Evolutionary conservation across 2,888 invertebrate genomes (phyloP).

Genomic region (Acrocera orbiculus): DNA sequence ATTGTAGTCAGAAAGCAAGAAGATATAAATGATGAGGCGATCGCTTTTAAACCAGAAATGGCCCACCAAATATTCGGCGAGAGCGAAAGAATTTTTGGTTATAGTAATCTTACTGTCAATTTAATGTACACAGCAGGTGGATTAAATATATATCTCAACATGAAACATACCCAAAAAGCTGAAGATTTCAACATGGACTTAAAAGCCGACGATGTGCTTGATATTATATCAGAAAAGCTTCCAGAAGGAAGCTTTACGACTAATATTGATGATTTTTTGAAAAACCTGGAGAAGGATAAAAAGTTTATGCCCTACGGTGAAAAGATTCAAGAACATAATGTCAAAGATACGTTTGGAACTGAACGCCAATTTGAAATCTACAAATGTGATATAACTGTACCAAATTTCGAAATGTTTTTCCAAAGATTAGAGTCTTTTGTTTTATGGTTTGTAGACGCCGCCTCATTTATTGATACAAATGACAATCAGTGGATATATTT

Average conservation of each 20-base stretch:
- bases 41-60: conserved; percentile 63
- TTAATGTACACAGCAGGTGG: conserved; percentile 68
- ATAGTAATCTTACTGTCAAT: conserved; percentile 60
- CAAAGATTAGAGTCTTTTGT: conserved; percentile 76
- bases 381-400: conserved; percentile 47
- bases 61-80: conserved; percentile 88
- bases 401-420: conserved; percentile 64
- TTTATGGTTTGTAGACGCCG: conserved; percentile 92
- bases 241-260: conserved; percentile 48
- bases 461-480: conserved; percentile 80
- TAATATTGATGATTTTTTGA: conserved; percentile 55
- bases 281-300: conserved; percentile 50
- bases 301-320: conserved; percentile 61
- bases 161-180: conserved; percentile 49
- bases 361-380: conserved; percentile 59
- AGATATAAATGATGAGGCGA: conserved; percentile 47
- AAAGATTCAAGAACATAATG: conserved; percentile 43
- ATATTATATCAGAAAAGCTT: conserved; percentile 47
- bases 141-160: conserved; percentile 61
- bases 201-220: conserved; percentile 59
- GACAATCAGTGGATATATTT: conserved; percentile 87
- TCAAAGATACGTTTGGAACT: conserved; percentile 11
- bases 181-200: conserved; percentile 41
- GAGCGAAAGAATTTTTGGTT: conserved; percentile 87
- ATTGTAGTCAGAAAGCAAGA: conserved; percentile 38